Base-by-base conservation (phyloP, 1,140 invertebrate genomes). In the Battus philenor region DNA sequence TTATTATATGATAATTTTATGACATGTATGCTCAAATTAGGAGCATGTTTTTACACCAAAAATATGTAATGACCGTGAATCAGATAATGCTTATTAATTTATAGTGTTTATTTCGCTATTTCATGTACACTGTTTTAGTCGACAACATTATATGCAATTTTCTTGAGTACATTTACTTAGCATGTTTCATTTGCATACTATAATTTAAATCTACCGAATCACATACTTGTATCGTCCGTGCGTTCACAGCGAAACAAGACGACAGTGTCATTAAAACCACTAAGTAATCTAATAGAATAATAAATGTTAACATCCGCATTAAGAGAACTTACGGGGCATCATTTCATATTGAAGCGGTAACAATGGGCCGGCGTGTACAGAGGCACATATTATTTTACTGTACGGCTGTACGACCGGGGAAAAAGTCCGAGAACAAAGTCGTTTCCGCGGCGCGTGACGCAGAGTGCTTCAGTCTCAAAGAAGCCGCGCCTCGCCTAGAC, bases 241-340 rank as follows among this genome's bases (percentile, higher is more conserved):
- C n/a, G n/a, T n/a, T n/a, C 18, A 6, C 18, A 6, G 6, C 2
- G 18, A 20, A 3, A 20, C 24, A 27, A 27, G 20, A 26, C 11
- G 10, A 15, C 11, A 9, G 12, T 13, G n/a, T 52, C 58, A 59
- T 64, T 53, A 54, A 60, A 66, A 64, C 63, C 60, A 67, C 55
- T 56, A 61, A 67, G 57, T 68, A 68, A 76, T 71, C 58, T 72
- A 82, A 78, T 79, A 79, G 67, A 79, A 78, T 79, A 79, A 80
- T 83, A 83, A 83, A 80, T 78, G 78, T 70, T 78, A 69, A 78
- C 76, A 77, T 82, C 78, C 78, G 74, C 62, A 76, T 80, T 83
- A 83, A 78, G 60, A 68, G 65, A 64, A 66, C 50, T 69, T 70
- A 71, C 62, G 56, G 70, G 68, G 61, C 68, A 68, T 71, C 65